Evolutionary conservation across 2,888 invertebrate species (phyloP).

Genomic region (Drosophila imparisetae): DNA sequence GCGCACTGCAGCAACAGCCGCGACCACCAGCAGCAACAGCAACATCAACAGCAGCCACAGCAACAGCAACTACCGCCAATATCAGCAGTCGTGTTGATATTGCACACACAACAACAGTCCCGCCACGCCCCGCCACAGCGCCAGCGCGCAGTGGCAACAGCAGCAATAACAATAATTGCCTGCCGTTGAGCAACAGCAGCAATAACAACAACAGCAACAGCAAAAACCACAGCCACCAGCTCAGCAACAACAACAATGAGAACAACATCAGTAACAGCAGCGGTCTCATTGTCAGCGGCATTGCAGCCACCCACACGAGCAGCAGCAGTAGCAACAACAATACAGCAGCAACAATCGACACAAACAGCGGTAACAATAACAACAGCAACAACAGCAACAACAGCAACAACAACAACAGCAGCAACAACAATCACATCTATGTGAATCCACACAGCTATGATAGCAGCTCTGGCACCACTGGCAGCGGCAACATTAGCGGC

Average conservation of each 20-base stretch:
- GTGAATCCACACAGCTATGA: constrained; percentile 83
- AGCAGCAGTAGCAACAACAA: constrained; percentile 44
- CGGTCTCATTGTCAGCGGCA: constrained; percentile 43
- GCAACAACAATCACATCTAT: constrained; percentile 83
- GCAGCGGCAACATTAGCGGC: constrained; percentile 73
- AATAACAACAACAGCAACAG: constrained; percentile 50
- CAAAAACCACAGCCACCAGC: constrained; percentile 46
- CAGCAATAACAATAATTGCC: constrained; percentile 58
- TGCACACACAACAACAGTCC: constrained; percentile 19
- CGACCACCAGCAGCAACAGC: constrained; percentile 44
- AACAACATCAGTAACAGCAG: constrained; percentile 44
- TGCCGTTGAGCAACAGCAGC: constrained; percentile 51
- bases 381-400: constrained; percentile 38
- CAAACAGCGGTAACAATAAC: constrained; percentile 43
- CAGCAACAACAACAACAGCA: constrained; percentile 24
- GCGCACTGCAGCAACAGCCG: constrained; percentile 48
- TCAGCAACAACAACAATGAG: constrained; percentile 52
- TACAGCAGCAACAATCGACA: constrained; percentile 64
- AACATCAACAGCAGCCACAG: constrained; percentile 40
- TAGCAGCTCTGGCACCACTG: constrained; percentile 75
- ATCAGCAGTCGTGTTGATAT: constrained; percentile 40
- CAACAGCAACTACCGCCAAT: constrained; percentile 33
- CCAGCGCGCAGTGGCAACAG: constrained; percentile 64
- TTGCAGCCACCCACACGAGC: constrained; percentile 29
- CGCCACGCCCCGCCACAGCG: constrained; percentile 48